Base-by-base conservation (phyloP, 1,140 invertebrate genomes). In the Samia ricini region DNA sequence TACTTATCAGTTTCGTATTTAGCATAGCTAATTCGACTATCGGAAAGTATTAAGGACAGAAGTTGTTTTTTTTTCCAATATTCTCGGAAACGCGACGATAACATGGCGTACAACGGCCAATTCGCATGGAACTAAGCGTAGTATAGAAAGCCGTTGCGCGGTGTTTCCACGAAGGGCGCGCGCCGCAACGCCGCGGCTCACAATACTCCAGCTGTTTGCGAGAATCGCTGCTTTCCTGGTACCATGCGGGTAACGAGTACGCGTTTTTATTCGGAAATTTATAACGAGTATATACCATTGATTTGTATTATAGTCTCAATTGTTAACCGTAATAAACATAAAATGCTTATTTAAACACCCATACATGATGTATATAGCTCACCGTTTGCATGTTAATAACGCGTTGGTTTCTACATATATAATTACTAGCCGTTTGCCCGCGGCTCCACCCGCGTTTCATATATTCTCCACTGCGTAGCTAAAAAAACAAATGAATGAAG, bases 181-280 rank as follows among this genome's bases (percentile, higher is more conserved):
- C 56, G 56, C 20, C 52, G 50, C n/a, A 5, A 10, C 48, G 15
- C 6, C 48, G 48, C 48, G 48, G 50, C 50, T 10, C 52, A 23
- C 22, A 24, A 55, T 23, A 22, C 21, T n/a, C 52, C n/a, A 22
- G 22, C 52, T 55, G 24, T 20, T 56, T 57, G 56, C n/a, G n/a
- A 29, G 56, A 57, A 57, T 36, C 29, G 56, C 29, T 19, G 56
- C 18, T 36, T 57, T 57, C 56, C 56, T 36, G 56, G 56, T 57
- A 57, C 52, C 15, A 22, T 23, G 24, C 52, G 24, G 22, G 22
- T 55, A 55, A 55, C 56, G 23, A 8, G 24, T 29, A 18, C 4
- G 12, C 15, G 24, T 57, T 57, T 33, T 33, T 57, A 57, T 42
- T 42, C n/a, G 7, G 7, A 42, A 7, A 42, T 42, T 42, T 42